These are phyloP conservation scores for Harpalus rufipes DNA, from an alignment of 2,888 invertebrate species.

Conservation along the genomic window DNA sequence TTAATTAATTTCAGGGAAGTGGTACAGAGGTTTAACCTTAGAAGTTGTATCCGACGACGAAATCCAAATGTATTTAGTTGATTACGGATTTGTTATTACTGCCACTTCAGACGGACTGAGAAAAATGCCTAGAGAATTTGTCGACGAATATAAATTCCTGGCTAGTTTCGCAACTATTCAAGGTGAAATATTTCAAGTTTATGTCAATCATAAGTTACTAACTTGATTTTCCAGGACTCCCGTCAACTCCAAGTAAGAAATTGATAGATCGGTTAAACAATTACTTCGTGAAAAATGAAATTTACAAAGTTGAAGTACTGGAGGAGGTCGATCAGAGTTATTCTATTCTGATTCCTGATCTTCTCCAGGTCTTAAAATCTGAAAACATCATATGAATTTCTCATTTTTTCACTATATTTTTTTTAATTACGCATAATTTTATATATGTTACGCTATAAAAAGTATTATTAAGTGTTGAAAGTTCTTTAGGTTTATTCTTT, in stretches of 20 bases:
- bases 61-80: constrained; percentile 71
- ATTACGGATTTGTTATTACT: constrained; percentile 72
- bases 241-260: not conserved
- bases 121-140: constrained; percentile 70
- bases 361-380: not conserved
- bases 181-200: constrained; percentile 68
- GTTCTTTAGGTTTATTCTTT: constrained; percentile 14
- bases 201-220: constrained; percentile 21
- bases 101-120: constrained; percentile 70
- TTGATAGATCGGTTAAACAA: constrained; percentile 19
- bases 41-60: constrained; percentile 68
- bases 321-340: not conserved
- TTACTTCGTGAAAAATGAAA: constrained; percentile 28
- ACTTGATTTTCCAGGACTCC: constrained; percentile 39
- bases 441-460: not conserved
- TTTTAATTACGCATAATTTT: constrained; percentile 16
- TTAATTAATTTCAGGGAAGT: constrained; percentile 70
- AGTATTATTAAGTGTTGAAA: not conserved
- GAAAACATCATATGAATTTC: constrained; percentile 15
- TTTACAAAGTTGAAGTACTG: constrained; percentile 44
- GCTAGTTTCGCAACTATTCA: constrained; percentile 70
- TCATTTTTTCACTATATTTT: constrained; percentile 12
- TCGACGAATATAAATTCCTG: constrained; percentile 69
- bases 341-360: not conserved
- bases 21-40: constrained; percentile 71